A percentile compares a stretch with the other conserved stretches of the same genome.
Conservation (phyloP, 2,888 invertebrate species). For the Blomia tropicalis region DNA sequence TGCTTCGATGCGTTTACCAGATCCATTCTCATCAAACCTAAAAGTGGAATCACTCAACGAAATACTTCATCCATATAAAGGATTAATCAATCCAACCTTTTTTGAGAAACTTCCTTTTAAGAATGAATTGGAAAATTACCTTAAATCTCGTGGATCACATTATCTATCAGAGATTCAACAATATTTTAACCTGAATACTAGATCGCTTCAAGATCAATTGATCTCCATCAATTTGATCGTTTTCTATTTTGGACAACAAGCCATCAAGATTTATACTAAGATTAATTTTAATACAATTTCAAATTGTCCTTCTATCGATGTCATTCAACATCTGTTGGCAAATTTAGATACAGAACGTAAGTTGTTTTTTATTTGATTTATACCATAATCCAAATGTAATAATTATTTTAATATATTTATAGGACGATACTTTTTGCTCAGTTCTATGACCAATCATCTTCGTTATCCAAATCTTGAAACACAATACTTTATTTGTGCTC, state of each 20-base stretch:
- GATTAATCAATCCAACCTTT: slow-evolving; percentile 67
- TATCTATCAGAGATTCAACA: not conserved
- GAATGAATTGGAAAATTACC: slow-evolving; percentile 61
- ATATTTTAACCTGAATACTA: not conserved
- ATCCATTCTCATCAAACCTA: slow-evolving; percentile 93
- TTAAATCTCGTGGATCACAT: not conserved
- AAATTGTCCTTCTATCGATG: slow-evolving; percentile 94
- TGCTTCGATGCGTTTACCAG: slow-evolving; percentile 88
- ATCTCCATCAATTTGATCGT: slow-evolving; percentile 94
- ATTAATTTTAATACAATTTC: slow-evolving; percentile 93
- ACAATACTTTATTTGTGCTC: slow-evolving; percentile 95
- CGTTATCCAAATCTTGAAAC: slow-evolving; percentile 99
- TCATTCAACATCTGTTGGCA: slow-evolving; percentile 89
- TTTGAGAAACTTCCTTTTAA: slow-evolving; percentile 79
- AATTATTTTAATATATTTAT: not conserved
- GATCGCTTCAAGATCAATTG: slow-evolving; percentile 39
- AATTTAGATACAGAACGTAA: slow-evolving; percentile 90
- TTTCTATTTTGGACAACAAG: slow-evolving; percentile 93
- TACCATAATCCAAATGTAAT: too few relatives aligned
- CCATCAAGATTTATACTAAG: slow-evolving; percentile 72
- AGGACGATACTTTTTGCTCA: slow-evolving; percentile 80
- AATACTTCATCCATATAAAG: slow-evolving; percentile 70
- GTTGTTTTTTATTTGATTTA: slow-evolving; percentile 30
- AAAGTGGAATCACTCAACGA: slow-evolving; percentile 82
- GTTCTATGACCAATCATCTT: slow-evolving; percentile 94